A percentile compares a stretch with the other conserved stretches of the same genome.
Evolutionary conservation across 2,797 vertebrate genomes (phyloP).

Genomic region (Adelosebastes latens): DNA sequence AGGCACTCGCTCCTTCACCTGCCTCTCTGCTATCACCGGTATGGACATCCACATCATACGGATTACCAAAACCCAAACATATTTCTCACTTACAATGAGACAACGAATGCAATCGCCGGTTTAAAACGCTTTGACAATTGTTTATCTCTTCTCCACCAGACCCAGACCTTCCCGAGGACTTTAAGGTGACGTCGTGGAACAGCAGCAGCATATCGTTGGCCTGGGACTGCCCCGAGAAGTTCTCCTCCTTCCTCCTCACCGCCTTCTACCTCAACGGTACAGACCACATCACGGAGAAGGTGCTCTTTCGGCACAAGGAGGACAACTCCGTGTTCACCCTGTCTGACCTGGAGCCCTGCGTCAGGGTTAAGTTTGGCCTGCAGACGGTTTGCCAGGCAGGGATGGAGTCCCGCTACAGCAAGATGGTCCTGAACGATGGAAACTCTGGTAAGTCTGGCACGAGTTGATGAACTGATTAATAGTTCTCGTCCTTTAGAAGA

Average conservation of each 20-base stretch:
- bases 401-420: slow-evolving; percentile 58
- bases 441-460: slow-evolving; percentile 57
- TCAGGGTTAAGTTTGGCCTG: slow-evolving; percentile 70
- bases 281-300: slow-evolving; percentile 44
- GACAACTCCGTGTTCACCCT: slow-evolving; percentile 39
- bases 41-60: not conserved
- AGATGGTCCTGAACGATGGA: slow-evolving; percentile 62
- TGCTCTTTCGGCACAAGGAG: slow-evolving; percentile 14
- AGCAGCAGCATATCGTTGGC: slow-evolving; percentile 68
- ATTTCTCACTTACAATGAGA: too few relatives aligned
- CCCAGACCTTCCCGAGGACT: slow-evolving; percentile 67
- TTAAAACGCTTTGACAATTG: not conserved
- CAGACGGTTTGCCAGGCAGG: slow-evolving; percentile 73
- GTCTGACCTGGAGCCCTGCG: slow-evolving; percentile 71
- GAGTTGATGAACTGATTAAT: too few relatives aligned
- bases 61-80: fast-evolving
- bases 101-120: too few relatives aligned
- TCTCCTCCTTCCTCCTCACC: slow-evolving; percentile 69
- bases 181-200: slow-evolving; percentile 61
- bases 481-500: not conserved
- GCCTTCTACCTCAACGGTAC: slow-evolving; percentile 63
- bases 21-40: slow-evolving; percentile 73
- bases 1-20: slow-evolving; percentile 51
- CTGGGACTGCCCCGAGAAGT: slow-evolving; percentile 71
- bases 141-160: slow-evolving; percentile 47